Conservation (phyloP, 2,113 vertebrate species). For the Typhlomys cinereus region DNA sequence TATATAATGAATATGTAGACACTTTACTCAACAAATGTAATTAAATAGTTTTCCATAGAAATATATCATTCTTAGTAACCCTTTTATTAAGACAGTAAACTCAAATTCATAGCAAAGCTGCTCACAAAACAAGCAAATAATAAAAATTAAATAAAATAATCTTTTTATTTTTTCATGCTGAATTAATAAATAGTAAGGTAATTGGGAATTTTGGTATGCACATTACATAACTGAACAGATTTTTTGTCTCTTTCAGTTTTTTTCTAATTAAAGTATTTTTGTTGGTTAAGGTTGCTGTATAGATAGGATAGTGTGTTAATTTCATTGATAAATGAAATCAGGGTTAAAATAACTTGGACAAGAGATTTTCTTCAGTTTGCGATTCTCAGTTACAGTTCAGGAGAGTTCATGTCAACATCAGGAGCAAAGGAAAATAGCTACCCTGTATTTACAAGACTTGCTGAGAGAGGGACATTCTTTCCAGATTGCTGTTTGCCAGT, state of each 20-base stretch:
- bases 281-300: background rate
- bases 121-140: background rate
- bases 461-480: no score
- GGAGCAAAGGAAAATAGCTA: no score
- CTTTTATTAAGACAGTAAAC: background rate
- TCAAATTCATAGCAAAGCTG: conserved; percentile 22
- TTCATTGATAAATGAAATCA: no score
- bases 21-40: conserved; percentile 20
- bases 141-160: background rate
- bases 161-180: background rate
- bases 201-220: background rate
- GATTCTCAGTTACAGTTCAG: no score
- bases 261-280: background rate
- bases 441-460: no score
- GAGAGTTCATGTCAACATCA: no score
- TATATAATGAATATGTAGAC: background rate
- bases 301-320: no score
- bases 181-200: conserved; percentile 14
- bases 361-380: no score
- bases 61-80: background rate
- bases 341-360: no score
- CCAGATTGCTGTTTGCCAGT: no score
- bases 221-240: background rate
- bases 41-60: background rate
- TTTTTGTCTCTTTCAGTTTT: background rate